These are phyloP conservation scores for Rousettus leschenaultii DNA, from an alignment of 2,113 vertebrate genomes.

Conservation along the genomic window DNA sequence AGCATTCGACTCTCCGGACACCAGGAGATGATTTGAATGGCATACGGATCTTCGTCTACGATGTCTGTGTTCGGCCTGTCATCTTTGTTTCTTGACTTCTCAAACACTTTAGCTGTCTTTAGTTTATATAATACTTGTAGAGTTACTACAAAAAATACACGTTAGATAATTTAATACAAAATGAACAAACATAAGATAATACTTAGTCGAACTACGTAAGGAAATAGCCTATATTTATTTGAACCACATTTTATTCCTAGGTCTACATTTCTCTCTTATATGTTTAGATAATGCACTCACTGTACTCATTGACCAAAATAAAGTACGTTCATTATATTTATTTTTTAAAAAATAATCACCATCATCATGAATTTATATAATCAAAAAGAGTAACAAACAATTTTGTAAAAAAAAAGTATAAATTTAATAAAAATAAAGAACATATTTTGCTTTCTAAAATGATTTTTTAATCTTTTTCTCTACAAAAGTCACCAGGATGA, in stretches of 20 bases:
- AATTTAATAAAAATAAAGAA: not conserved
- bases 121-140: slow-evolving; percentile 98
- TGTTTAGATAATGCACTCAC: not conserved
- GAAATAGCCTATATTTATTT: not conserved
- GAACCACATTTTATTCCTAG: not conserved
- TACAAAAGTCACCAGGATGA: not conserved
- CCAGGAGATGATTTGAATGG: slow-evolving; percentile 98
- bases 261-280: not conserved
- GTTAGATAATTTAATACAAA: slow-evolving; percentile 53
- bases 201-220: not conserved
- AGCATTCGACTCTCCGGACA: slow-evolving; percentile 98
- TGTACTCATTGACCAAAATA: not conserved
- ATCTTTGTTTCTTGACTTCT: slow-evolving; percentile 94
- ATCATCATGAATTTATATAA: not conserved
- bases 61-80: slow-evolving; percentile 93
- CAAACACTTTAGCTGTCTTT: slow-evolving; percentile 99
- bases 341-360: not conserved
- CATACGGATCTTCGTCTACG: slow-evolving; percentile 97
- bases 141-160: slow-evolving; percentile 87
- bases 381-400: not conserved
- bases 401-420: not conserved
- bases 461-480: slow-evolving; percentile 24
- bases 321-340: not conserved
- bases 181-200: not conserved
- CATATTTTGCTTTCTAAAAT: not conserved